phyloP scores from a whole-genome alignment of 2,113 vertebrate genomes.

The Cranoglanis bouderius region DNA sequence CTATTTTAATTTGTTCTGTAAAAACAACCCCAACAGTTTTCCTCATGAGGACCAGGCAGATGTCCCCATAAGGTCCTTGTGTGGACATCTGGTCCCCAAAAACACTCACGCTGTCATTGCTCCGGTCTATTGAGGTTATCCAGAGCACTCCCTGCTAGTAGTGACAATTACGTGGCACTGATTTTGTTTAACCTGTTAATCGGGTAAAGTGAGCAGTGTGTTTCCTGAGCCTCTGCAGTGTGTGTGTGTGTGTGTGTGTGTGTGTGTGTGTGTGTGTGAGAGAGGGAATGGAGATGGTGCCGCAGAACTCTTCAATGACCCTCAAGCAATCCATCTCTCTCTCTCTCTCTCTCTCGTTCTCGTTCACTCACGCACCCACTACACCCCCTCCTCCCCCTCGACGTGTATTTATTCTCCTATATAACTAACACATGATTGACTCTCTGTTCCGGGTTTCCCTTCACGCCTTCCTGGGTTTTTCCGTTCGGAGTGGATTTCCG shows the following conservation, averaged over 20 bases:
- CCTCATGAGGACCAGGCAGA: not conserved
- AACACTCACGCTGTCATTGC: not conserved
- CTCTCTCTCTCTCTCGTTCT: not conserved
- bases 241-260: constrained; percentile 45
- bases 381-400: not conserved
- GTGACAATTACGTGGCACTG: constrained; percentile 25
- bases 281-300: constrained; percentile 56
- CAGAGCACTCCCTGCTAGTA: not conserved
- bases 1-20: not conserved
- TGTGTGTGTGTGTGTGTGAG: constrained; percentile 34
- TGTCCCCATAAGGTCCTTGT: not conserved
- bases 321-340: not conserved
- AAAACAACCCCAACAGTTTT: too few relatives aligned
- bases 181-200: constrained; percentile 11
- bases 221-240: constrained; percentile 58
- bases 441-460: constrained; percentile 39
- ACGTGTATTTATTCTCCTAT: not conserved
- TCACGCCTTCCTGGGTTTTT: constrained; percentile 63
- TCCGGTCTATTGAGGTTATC: not conserved
- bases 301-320: constrained; percentile 60
- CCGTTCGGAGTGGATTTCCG: constrained; percentile 67
- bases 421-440: not conserved
- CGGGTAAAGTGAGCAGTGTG: not conserved
- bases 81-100: not conserved
- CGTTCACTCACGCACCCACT: not conserved